These are phyloP conservation scores for Notolepis coatsorum DNA, from an alignment of 2,797 vertebrate species.

Conservation along the genomic window DNA sequence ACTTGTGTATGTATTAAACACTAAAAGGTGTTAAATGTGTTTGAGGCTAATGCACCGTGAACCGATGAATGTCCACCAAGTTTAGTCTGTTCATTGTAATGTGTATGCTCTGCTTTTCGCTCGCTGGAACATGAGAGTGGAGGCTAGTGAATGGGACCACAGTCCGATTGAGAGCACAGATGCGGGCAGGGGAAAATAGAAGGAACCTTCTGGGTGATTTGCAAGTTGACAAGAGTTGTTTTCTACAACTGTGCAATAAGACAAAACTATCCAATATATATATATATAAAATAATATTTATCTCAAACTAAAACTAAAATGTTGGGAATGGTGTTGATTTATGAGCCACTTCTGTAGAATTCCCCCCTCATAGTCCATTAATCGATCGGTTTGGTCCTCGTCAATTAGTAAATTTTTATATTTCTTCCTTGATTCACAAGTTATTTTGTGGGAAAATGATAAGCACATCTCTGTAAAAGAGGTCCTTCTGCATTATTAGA, in stretches of 20 bases:
- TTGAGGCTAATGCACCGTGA: not conserved
- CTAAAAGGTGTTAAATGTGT: not conserved
- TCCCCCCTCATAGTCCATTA: no score
- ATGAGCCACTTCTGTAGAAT: no score
- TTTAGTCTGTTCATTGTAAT: constrained; percentile 1
- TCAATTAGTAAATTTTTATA: no score
- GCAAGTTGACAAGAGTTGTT: not conserved
- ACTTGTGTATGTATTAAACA: not conserved
- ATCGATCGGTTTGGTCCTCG: no score
- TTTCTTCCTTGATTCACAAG: no score
- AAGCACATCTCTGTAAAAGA: no score
- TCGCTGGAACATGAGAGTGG: not conserved
- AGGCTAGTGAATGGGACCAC: not conserved
- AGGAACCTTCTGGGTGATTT: not conserved
- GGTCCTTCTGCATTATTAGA: no score
- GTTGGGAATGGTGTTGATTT: no score
- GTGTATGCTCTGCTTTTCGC: constrained; percentile 7
- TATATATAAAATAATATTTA: not conserved
- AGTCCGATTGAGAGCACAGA: not conserved
- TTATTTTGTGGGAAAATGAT: no score
- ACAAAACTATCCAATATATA: not conserved
- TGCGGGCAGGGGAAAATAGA: not conserved
- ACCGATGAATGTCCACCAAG: not conserved
- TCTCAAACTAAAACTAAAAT: not conserved
- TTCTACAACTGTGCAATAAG: not conserved